Conservation (phyloP, 1,140 invertebrate species). For the Penaeus chinensis region DNA sequence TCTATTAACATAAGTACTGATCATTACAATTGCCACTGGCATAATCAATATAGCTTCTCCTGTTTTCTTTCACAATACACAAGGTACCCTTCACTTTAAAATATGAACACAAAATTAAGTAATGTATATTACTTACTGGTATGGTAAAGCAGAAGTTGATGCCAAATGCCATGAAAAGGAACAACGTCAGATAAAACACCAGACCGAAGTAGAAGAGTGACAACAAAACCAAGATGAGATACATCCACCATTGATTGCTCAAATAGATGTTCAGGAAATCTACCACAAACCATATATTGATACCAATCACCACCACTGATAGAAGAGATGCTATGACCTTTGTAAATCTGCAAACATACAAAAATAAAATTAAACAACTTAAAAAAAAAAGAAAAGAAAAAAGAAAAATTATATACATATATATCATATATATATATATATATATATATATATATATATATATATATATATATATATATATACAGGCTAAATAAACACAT, state of each 20-base stretch:
- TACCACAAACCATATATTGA: conserved; percentile 86
- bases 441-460: too few relatives aligned
- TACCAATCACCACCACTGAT: conserved; percentile 79
- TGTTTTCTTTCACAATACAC: too few relatives aligned
- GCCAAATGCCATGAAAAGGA: conserved; percentile 70
- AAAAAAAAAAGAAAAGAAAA: background rate
- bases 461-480: too few relatives aligned
- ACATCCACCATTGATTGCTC: conserved; percentile 71
- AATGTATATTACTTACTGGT: conserved; percentile 44
- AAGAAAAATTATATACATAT: background rate
- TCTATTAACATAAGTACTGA: too few relatives aligned
- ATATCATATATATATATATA: too few relatives aligned
- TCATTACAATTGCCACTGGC: too few relatives aligned
- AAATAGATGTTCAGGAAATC: conserved; percentile 73
- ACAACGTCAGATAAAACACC: conserved; percentile 77
- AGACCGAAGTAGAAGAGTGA: conserved; percentile 77
- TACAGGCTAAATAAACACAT: too few relatives aligned
- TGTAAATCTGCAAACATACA: conserved; percentile 73
- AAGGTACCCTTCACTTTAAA: background rate
- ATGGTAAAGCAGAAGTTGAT: conserved; percentile 44
- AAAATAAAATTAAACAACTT: conserved; percentile 36
- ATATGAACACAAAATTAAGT: background rate
- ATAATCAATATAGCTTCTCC: too few relatives aligned
- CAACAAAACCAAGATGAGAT: conserved; percentile 71
- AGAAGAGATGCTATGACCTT: conserved; percentile 78